phyloP scores from a whole-genome alignment of 1,140 invertebrate species.

The Drosophila trapezifrons region DNA sequence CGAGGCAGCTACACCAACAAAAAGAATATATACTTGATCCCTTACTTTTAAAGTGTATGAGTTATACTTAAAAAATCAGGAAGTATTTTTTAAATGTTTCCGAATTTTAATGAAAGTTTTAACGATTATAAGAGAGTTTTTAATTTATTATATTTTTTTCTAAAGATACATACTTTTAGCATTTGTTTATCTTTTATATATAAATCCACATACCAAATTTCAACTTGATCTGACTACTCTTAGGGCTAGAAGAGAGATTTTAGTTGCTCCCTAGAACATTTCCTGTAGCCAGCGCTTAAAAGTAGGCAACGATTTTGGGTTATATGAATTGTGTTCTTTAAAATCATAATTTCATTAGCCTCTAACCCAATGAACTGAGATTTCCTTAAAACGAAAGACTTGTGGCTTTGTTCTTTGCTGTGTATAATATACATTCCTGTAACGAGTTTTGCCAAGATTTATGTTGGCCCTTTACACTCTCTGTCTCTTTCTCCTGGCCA shows the following conservation, averaged over 20 bases:
- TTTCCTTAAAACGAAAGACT: background rate
- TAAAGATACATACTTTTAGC: no score
- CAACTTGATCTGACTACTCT: background rate
- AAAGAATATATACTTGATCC: background rate
- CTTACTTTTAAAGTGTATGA: no score
- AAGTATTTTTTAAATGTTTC: no score
- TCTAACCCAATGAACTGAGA: background rate
- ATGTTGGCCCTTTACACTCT: constrained; percentile 8
- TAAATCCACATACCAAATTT: no score
- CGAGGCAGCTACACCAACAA: background rate
- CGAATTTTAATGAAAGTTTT: no score
- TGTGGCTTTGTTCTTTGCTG: background rate
- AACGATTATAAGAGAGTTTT: no score
- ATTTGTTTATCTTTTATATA: no score
- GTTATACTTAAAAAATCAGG: no score
- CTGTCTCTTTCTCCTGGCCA: background rate
- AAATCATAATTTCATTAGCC: background rate
- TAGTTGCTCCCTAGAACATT: background rate
- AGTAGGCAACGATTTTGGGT: background rate
- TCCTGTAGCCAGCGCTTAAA: background rate
- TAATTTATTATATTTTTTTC: no score
- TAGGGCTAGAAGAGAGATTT: background rate
- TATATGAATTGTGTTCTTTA: no score
- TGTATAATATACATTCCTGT: constrained; percentile 18
- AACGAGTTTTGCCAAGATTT: constrained; percentile 37